These are phyloP conservation scores for Bicyclus anynana DNA, from an alignment of 1,140 invertebrate species.

Conservation along the genomic window DNA sequence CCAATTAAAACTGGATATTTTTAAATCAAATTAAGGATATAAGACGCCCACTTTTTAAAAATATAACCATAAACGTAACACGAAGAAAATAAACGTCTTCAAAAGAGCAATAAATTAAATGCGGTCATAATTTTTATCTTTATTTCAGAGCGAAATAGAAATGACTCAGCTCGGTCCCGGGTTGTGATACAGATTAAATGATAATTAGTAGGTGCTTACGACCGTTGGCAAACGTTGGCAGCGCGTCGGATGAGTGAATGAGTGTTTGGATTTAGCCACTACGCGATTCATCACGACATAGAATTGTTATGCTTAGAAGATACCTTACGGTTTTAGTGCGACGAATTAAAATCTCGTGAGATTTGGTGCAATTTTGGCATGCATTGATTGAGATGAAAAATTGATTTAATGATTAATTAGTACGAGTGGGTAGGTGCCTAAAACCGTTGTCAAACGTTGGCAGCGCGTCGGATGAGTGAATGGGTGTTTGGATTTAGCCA, in stretches of 20 bases:
- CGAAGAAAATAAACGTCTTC: background rate
- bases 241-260: conserved; percentile 21
- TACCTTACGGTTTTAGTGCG: too few relatives aligned
- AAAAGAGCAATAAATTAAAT: background rate
- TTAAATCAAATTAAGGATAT: too few relatives aligned
- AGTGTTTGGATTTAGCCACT: conserved; percentile 26
- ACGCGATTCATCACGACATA: conserved; percentile 31
- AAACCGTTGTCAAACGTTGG: conserved; percentile 19
- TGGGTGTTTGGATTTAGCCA: conserved; percentile 26
- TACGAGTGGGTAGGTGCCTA: conserved; percentile 26
- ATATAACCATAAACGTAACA: too few relatives aligned
- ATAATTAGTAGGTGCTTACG: conserved; percentile 29
- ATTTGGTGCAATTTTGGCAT: too few relatives aligned
- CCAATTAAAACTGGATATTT: too few relatives aligned
- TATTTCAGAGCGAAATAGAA: conserved; percentile 3
- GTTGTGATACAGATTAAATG: conserved; percentile 23
- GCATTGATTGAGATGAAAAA: too few relatives aligned
- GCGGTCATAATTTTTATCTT: conserved; percentile 1
- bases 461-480: conserved; percentile 21
- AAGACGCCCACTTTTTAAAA: too few relatives aligned
- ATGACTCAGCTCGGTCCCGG: conserved; percentile 12
- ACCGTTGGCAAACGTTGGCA: conserved; percentile 22
- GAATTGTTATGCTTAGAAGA: conserved; percentile 26
- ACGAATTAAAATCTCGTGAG: too few relatives aligned
- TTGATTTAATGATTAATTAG: too few relatives aligned